Conservation (phyloP, 2,113 vertebrate genomes). For the Myotis brandtii region DNA sequence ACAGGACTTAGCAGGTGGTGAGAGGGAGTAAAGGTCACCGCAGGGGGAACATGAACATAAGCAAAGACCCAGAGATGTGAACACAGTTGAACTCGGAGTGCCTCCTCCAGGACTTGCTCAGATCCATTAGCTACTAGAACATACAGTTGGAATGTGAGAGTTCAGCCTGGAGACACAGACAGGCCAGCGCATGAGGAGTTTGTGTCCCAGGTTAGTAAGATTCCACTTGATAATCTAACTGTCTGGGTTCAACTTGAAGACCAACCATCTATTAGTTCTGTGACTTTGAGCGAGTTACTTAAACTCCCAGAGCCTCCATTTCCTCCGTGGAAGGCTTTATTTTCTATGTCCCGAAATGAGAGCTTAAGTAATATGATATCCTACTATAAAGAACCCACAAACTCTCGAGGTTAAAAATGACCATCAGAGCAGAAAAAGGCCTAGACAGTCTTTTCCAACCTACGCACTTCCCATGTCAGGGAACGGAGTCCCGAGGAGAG, state of each 20-base stretch:
- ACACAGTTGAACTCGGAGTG: background rate
- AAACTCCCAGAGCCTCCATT: background rate
- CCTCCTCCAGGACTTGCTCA: background rate
- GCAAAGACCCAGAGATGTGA: background rate
- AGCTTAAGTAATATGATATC: background rate
- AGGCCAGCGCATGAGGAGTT: background rate
- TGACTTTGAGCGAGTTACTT: background rate
- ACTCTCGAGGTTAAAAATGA: background rate
- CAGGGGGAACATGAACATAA: background rate
- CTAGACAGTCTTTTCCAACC: background rate
- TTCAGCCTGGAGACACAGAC: background rate
- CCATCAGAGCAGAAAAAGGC: background rate
- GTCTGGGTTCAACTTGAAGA: conserved; percentile 13
- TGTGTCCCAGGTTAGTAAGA: background rate
- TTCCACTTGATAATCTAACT: background rate
- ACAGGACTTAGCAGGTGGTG: background rate
- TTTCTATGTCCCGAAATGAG: conserved; percentile 19
- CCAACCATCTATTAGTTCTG: background rate
- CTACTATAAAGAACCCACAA: background rate
- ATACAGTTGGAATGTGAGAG: background rate
- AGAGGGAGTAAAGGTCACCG: background rate
- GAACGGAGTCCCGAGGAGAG: background rate
- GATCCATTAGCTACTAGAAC: background rate
- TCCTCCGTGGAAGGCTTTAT: background rate
- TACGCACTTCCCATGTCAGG: background rate